phyloP scores from a whole-genome alignment of 2,888 invertebrate genomes.

The Gortyna flavago region DNA sequence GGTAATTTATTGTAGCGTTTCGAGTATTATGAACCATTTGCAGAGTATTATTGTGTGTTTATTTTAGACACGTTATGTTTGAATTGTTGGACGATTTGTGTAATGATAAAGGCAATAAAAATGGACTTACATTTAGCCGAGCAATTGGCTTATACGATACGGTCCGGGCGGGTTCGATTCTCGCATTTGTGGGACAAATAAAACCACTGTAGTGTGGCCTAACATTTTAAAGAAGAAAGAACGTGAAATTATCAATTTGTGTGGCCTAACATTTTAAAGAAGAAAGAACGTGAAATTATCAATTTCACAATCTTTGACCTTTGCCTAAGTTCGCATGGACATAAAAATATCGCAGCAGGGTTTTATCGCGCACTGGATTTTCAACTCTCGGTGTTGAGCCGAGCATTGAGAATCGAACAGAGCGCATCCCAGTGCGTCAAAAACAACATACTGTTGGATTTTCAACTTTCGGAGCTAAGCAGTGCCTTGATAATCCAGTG shows the following conservation, averaged over 20 bases:
- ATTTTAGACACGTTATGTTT: conserved; percentile 44
- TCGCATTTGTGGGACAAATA: conserved; percentile 6
- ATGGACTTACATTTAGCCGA: conserved; percentile 26
- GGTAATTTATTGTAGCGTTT: conserved; percentile 51
- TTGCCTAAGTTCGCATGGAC: neutral
- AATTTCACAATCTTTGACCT: neutral
- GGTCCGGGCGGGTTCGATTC: conserved; percentile 21
- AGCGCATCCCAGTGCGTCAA: neutral
- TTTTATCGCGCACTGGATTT: neutral
- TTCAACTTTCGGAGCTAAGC: neutral
- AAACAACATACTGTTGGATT: neutral
- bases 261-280: conserved; percentile 1
- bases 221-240: conserved; percentile 8
- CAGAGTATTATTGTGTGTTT: conserved; percentile 46
- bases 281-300: neutral
- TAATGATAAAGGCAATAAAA: conserved; percentile 40
- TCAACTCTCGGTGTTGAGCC: neutral
- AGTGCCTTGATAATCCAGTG: neutral
- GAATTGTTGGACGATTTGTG: conserved; percentile 31
- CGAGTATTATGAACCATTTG: conserved; percentile 53
- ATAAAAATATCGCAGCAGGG: neutral
- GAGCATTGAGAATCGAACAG: neutral
- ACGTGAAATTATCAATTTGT: neutral
- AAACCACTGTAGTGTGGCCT: neutral
- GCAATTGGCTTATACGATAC: conserved; percentile 27